These are phyloP conservation scores for Glaucopsyche alexis DNA, from an alignment of 2,888 invertebrate genomes.

Conservation along the genomic window DNA sequence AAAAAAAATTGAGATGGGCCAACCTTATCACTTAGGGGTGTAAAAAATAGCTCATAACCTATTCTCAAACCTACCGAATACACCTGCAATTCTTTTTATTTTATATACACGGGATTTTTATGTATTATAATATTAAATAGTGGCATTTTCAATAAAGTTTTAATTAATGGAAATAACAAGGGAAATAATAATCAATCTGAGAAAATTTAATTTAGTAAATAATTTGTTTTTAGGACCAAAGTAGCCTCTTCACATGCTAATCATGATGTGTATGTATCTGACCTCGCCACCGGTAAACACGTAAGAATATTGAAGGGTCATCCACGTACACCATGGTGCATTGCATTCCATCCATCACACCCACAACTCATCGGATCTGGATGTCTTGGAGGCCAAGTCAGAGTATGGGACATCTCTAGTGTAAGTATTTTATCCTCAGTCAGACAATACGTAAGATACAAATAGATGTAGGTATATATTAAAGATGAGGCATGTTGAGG, in stretches of 20 bases:
- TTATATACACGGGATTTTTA: no score
- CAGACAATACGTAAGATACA: not conserved
- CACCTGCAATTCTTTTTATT: no score
- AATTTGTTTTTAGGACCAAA: slow-evolving; percentile 80
- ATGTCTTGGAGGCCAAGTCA: slow-evolving; percentile 92
- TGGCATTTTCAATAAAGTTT: no score
- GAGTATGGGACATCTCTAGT: slow-evolving; percentile 89
- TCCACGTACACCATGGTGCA: slow-evolving; percentile 94
- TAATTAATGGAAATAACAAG: no score
- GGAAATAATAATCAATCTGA: not conserved
- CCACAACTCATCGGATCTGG: slow-evolving; percentile 92
- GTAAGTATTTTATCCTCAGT: slow-evolving; percentile 50
- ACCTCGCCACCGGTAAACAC: slow-evolving; percentile 88
- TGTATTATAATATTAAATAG: no score
- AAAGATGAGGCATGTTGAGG: no score
- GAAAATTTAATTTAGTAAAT: not conserved
- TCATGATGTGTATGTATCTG: slow-evolving; percentile 92
- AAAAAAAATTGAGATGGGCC: no score
- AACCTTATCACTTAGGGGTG: no score
- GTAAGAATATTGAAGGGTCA: slow-evolving; percentile 89
- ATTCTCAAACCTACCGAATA: no score
- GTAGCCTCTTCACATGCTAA: slow-evolving; percentile 94
- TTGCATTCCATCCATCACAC: slow-evolving; percentile 92
- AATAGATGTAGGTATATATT: no score
- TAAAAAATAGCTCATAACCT: no score